Evolutionary conservation across 37 sponge, comb jelly and placozoan genomes (phyloP), one percentile per base, ranked within the genome.

Genomic region (Ephydatia muelleri): DNA sequence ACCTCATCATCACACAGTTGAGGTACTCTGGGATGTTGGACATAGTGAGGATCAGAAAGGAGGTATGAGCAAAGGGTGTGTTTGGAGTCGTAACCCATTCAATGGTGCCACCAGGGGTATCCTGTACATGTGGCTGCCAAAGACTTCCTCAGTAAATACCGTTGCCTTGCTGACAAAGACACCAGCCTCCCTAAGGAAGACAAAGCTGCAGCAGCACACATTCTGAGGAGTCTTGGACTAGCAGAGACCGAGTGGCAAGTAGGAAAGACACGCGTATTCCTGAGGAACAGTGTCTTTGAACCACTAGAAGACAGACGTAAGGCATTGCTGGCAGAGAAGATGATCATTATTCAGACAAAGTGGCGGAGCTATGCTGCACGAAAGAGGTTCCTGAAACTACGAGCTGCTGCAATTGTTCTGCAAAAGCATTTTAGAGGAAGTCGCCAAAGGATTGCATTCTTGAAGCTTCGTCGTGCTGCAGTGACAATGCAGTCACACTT

Each of bases 161-260:
- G 93, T 3, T 97, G 98, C 68, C 87, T 97, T 28, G 98, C 98
- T 19, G 83, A 47, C 40, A 77, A 87, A 4, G 94, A 91, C 35
- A 79, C 90, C 57, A 77, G 79, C 8, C 83, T 95, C 12, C 95
- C 98, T 3, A 25, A 69, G 4, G 94, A 97, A 49, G 82, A 82
- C 35, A 93, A 91, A 29, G 38, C 85, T 39, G 98, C 98, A 40
- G 93, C 76, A 25, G 85, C 87, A 5, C 48, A 70, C 12, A 95
- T 97, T 33, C 83, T 97, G 38, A 38, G 35, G 30, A 88, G 90
- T 0, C 71, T 97, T n/a, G 78, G 86, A 64, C 82, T 97, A 0
- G 92, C 95, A 23, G 92, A 95, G 72, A 95, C 98, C 12, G 98
- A 97, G 73, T 97, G 98, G 98, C 95, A 95, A 77, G 91, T 95